Evolutionary conservation across 2,797 vertebrate genomes (phyloP).

Genomic region (Acipenser transmontanus): DNA sequence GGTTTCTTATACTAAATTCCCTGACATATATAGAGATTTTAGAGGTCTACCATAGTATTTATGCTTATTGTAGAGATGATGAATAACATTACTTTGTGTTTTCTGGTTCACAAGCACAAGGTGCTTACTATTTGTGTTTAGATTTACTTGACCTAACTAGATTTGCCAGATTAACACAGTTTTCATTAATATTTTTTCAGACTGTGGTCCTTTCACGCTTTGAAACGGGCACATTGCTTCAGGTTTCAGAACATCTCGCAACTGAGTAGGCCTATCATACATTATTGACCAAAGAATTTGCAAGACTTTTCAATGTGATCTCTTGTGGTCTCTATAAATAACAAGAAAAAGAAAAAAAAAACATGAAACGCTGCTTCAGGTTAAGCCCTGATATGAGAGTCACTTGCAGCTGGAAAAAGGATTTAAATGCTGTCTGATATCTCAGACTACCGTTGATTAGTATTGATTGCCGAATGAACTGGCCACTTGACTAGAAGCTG

Average conservation of each 20-base stretch:
- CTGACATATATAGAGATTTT: slow-evolving; percentile 39
- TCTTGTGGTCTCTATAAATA: slow-evolving; percentile 11
- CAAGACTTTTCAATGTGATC: slow-evolving; percentile 34
- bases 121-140: too few relatives aligned
- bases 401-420: slow-evolving; percentile 35
- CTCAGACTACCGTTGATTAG: slow-evolving; percentile 55
- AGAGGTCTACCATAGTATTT: slow-evolving; percentile 19
- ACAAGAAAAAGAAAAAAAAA: background rate
- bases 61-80: too few relatives aligned
- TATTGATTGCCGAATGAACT: slow-evolving; percentile 67
- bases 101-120: too few relatives aligned
- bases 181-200: background rate
- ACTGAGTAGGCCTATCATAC: too few relatives aligned
- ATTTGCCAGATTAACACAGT: too few relatives aligned
- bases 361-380: slow-evolving; percentile 8
- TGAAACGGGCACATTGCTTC: slow-evolving; percentile 22
- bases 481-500: slow-evolving; percentile 59
- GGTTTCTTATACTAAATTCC: slow-evolving; percentile 42
- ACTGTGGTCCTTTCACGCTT: slow-evolving; percentile 4
- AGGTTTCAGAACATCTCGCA: background rate
- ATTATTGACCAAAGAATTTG: slow-evolving; percentile 32
- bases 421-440: slow-evolving; percentile 52
- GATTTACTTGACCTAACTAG: too few relatives aligned
- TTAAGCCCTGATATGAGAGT: slow-evolving; percentile 29
- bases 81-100: too few relatives aligned